A percentile compares a stretch with the other conserved stretches of the same genome.
Conservation (phyloP, 2,888 invertebrate species). For the Cheilosia soror region DNA sequence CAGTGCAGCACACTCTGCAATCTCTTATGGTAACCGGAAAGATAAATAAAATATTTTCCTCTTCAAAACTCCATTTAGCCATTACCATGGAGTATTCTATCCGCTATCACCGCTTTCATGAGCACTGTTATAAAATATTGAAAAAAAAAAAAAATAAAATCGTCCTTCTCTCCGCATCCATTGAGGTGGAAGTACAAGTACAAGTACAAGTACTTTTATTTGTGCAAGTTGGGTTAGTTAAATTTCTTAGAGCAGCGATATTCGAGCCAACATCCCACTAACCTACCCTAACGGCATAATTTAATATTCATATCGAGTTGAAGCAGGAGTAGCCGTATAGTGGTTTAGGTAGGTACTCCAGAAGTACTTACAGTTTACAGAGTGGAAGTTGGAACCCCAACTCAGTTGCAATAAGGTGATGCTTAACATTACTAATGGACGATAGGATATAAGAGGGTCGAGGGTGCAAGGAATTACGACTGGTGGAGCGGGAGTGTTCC, state of each 20-base stretch:
- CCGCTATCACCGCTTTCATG: neutral
- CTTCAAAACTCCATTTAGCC: neutral
- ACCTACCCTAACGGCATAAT: constrained; percentile 28
- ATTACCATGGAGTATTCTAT: neutral
- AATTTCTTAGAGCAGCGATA: constrained; percentile 16
- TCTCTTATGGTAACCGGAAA: neutral
- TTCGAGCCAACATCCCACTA: neutral
- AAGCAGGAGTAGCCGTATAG: constrained; percentile 17
- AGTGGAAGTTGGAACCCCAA: constrained; percentile 5
- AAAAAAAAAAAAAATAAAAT: neutral
- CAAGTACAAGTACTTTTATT: too few species aligned
- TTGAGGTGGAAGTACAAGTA: neutral
- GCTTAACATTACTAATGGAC: constrained; percentile 20
- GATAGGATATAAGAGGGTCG: neutral
- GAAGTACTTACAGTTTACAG: constrained; percentile 4
- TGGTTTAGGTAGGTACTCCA: neutral
- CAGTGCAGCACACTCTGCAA: neutral
- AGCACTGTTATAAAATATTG: neutral
- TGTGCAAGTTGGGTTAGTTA: neutral
- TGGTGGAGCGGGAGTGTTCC: constrained; percentile 14
- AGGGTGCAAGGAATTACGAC: constrained; percentile 8
- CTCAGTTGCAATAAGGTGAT: neutral
- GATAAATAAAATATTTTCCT: constrained; percentile 9
- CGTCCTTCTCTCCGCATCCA: neutral
- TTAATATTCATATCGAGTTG: constrained; percentile 49